A percentile compares a stretch with the other conserved stretches of the same genome.
phyloP scores from a whole-genome alignment of 2,113 vertebrate species.

The Muntiacus muntjak region DNA sequence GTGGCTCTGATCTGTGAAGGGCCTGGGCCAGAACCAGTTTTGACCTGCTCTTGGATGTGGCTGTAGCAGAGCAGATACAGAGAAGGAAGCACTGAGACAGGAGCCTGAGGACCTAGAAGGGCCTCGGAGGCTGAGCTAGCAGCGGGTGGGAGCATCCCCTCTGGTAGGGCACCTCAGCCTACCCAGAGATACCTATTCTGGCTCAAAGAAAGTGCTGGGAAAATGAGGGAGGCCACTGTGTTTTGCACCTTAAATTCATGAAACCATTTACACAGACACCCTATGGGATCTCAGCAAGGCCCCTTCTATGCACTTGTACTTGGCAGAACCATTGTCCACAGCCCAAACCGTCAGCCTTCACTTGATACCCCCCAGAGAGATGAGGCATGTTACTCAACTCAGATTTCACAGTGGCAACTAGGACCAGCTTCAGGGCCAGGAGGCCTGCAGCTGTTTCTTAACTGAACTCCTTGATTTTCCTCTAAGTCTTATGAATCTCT shows the following conservation, averaged over 20 bases:
- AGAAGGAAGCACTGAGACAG: too few relatives aligned
- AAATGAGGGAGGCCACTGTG: neutral
- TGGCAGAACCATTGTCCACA: neutral
- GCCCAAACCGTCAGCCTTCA: neutral
- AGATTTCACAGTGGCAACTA: neutral
- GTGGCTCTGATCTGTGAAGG: neutral
- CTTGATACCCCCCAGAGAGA: neutral
- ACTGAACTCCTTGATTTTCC: neutral
- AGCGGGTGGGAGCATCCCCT: rapidly evolving
- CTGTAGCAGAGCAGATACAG: neutral
- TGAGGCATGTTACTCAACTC: rapidly evolving
- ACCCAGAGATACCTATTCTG: neutral
- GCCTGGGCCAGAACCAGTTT: neutral
- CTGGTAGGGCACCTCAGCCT: neutral
- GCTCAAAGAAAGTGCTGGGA: neutral
- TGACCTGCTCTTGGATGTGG: neutral
- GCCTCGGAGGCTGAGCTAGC: neutral
- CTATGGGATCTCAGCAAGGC: neutral
- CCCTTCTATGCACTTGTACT: neutral
- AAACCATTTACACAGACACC: neutral
- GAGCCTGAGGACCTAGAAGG: neutral
- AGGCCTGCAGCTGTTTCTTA: neutral
- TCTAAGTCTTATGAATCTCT: neutral
- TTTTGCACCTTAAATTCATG: neutral
- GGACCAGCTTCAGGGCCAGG: neutral